Conservation (phyloP, 2,113 vertebrate genomes). For the Thunnus thynnus region DNA sequence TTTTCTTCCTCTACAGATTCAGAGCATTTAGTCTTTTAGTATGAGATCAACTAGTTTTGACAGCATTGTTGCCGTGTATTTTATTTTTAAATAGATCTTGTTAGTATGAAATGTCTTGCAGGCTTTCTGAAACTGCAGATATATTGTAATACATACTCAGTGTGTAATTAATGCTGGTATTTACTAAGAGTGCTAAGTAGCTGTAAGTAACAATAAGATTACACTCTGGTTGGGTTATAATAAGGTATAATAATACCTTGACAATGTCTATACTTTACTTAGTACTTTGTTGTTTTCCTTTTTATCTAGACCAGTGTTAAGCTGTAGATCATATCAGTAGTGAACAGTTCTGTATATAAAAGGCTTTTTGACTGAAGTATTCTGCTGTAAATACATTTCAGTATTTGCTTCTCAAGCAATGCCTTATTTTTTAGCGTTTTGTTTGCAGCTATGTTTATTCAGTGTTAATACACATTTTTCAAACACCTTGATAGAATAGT, state of each 20-base stretch:
- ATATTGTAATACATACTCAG: background rate
- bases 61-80: background rate
- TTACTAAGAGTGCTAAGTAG: background rate
- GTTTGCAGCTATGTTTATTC: conserved; percentile 23
- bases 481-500: conserved; percentile 7
- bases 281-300: background rate
- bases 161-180: background rate
- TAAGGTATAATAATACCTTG: background rate
- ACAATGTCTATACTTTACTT: background rate
- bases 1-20: background rate
- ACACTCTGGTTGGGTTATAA: background rate
- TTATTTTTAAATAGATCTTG: background rate
- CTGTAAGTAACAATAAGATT: background rate
- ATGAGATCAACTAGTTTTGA: background rate
- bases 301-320: background rate
- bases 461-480: background rate
- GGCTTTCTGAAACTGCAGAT: background rate
- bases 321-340: background rate
- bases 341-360: background rate
- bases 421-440: conserved; percentile 39
- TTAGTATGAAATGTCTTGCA: background rate
- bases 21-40: background rate
- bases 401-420: conserved; percentile 20
- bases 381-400: conserved; percentile 27
- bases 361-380: conserved; percentile 10